phyloP scores from a whole-genome alignment of 2,113 vertebrate genomes.

The Myrmecobius fasciatus region DNA sequence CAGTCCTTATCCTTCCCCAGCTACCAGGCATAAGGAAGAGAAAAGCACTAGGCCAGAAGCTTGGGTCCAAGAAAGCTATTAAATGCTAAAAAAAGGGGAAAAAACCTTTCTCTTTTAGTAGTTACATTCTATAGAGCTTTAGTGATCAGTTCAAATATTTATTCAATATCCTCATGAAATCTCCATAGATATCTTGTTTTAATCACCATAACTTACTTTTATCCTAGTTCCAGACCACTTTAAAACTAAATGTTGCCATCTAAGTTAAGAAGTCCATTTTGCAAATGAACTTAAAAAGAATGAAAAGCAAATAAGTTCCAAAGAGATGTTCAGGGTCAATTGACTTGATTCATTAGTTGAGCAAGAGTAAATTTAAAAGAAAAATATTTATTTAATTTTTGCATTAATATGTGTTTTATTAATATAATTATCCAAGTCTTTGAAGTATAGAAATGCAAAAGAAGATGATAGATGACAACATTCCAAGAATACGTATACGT shows the following conservation, averaged over 20 bases:
- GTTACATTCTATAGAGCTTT: not conserved
- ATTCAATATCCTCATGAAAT: not conserved
- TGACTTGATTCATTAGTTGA: not conserved
- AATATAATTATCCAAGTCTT: not conserved
- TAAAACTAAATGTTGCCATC: not conserved
- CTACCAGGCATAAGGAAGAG: not conserved
- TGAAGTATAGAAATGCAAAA: not conserved
- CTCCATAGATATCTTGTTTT: not conserved
- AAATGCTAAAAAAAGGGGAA: not conserved
- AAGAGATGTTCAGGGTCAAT: not conserved
- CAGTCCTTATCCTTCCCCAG: not conserved
- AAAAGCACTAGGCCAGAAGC: not conserved
- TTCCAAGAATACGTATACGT: not conserved
- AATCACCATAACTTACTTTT: not conserved
- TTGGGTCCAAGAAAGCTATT: not conserved
- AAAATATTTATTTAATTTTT: not conserved
- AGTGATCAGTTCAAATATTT: not conserved
- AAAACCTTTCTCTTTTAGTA: not conserved
- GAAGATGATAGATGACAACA: not conserved
- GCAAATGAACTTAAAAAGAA: not conserved
- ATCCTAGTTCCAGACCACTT: not conserved
- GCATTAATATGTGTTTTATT: not conserved
- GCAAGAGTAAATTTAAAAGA: not conserved
- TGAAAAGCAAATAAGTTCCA: not conserved
- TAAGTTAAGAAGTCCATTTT: not conserved